Percentiles rank a stretch among this genome's conserved stretches.
phyloP scores from a whole-genome alignment of 2,113 vertebrate genomes.

The Mesoclemmys tuberculata region DNA sequence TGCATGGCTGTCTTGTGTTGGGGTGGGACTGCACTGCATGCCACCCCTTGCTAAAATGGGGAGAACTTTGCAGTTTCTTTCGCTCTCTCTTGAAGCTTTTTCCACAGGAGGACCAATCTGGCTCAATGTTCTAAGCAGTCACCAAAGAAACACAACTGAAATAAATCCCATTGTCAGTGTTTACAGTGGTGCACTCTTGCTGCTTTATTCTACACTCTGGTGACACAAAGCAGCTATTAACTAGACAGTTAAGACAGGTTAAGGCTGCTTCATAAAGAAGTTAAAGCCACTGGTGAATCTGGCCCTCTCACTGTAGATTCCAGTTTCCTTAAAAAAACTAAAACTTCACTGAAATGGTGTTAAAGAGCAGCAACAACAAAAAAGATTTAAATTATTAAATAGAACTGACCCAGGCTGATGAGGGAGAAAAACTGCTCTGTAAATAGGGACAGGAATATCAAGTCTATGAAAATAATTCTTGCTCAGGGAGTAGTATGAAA shows the following conservation, averaged over 20 bases:
- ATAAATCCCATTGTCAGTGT: background rate
- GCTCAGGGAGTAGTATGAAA: background rate
- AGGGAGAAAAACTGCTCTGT: slow-evolving; percentile 9
- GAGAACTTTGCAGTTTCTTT: background rate
- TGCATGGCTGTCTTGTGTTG: too few relatives aligned
- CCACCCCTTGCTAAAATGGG: background rate
- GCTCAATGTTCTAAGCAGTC: background rate
- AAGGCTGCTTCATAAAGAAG: background rate
- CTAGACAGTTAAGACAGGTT: background rate
- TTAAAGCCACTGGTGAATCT: background rate
- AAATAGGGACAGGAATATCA: slow-evolving; percentile 39
- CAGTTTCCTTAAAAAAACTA: slow-evolving; percentile 29
- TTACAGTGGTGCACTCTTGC: background rate
- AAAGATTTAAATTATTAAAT: slow-evolving; percentile 33
- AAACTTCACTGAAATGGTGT: slow-evolving; percentile 20
- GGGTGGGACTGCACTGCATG: too few relatives aligned
- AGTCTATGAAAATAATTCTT: slow-evolving; percentile 1
- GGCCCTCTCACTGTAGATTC: background rate
- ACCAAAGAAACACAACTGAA: background rate
- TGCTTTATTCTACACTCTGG: background rate
- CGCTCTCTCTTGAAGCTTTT: background rate
- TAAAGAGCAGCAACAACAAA: background rate
- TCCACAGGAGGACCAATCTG: background rate
- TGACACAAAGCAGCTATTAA: background rate
- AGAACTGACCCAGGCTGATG: slow-evolving; percentile 6